Base-by-base conservation (phyloP, 2,113 vertebrate species). In the Cavia aperea region DNA sequence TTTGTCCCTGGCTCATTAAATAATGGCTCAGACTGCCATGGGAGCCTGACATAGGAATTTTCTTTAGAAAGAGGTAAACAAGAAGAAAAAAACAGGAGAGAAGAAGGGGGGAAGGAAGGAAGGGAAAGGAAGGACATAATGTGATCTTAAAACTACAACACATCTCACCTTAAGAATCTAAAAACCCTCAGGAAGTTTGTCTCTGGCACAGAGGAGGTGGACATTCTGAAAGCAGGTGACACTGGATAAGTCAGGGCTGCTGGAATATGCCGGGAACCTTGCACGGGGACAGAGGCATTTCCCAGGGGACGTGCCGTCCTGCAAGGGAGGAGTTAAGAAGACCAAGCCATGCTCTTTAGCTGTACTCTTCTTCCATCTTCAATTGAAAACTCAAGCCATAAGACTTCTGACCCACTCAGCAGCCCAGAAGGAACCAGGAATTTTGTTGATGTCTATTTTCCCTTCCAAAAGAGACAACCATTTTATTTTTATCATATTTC, bases 401-500 rank as follows among this genome's bases (percentile, higher is more conserved):
- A 93, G 89, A 63, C 29, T 66, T n/a, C 72, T 36, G 86, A 46
- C 39, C 79, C 88, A 29, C 43, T 68, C 81, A 46, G 29, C 33
- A 26, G 39, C 90, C 23, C 75, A 46, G 72, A 81, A 90, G 81
- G 65, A 49, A 39, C 24, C 26, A 46, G 29, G 43, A 66, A 91
- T 90, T 39, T 26, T 79, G 66, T n/a, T 60, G 51, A 88, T 26
- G 39, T 95, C 83, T 87, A 51, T 65, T 43, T 86, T 83, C 79
- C 66, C 62, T 78, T 91, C 66, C 94, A 72, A 91, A 93, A 51
- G 19, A 18, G 85, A 88, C 78, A 93, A 78, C 88, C 70, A n/a
- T 70, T 72, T 0, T 49, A 78, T 95, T n/a, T 94, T 93, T 63
- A 87, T 93, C 88, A 62, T 89, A 84, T 90, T 96, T 95, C 94